Evolutionary conservation across 2,113 vertebrate genomes (phyloP), one percentile per base, ranked within the genome.

Genomic region (Mastomys natalensis): DNA sequence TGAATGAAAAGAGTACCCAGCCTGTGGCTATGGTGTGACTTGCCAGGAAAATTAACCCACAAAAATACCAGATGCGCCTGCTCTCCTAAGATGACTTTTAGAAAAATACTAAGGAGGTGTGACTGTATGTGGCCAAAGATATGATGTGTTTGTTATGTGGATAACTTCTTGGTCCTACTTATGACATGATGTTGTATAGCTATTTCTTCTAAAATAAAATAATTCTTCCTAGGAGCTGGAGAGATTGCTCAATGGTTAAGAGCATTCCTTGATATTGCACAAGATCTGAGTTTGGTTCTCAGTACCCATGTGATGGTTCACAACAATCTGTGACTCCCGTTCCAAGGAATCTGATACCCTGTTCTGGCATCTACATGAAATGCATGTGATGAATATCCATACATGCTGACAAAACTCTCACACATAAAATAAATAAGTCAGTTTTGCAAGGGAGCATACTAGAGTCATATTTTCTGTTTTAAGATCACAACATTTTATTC

Each of bases 1-100:
- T 2, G 21, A 22, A 31, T 17, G 3, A 34, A 85, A 68, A 34
- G 19, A 24, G 2, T 2, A 12, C 34, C 8, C 12, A 0, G 13
- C 13, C 10, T 0, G 5, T 82, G 58, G 7, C 73, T 93, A 40
- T 22, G 37, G 34, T 68, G 51, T 12, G 7, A 73, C 34, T 89
- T 95, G 10, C 55, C 37, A 80, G 34, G 22, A 72, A 93, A 82
- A 68, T 40, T 17, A 82, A 93, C 72, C n/a, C 2, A 19, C n/a
- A n/a, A 91, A 26, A 72, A 34, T 22, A 53, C 10, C 64, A 91
- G 51, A n/a, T 12, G 45, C n/a, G 66, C 7, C 10, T 40, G 62
- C 60, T 16, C 11, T 85, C 48, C 37, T 45, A 53, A 29, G 53
- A 74, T 53, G 70, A 74, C 45, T 85, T 34, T 60, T 68, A 19